Conservation (phyloP, 2,113 vertebrate species). For the Lepisosteus oculatus region DNA sequence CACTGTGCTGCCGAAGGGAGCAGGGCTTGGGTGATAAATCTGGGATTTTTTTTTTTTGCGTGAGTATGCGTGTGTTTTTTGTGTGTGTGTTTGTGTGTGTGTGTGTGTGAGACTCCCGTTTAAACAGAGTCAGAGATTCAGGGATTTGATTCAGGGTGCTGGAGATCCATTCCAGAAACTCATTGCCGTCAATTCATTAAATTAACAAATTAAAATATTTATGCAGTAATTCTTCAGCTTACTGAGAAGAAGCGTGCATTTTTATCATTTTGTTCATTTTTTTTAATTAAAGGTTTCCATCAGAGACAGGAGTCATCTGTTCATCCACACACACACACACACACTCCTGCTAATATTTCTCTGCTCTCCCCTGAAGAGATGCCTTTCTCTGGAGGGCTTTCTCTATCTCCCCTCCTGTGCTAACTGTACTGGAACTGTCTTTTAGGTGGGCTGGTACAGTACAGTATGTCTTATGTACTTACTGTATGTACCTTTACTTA, state of each 20-base stretch:
- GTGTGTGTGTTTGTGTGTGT: slow-evolving; percentile 37
- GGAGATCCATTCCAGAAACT: slow-evolving; percentile 34
- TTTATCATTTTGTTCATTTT: slow-evolving; percentile 31
- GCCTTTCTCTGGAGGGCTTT: too few species aligned
- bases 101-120: slow-evolving; percentile 23
- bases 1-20: slow-evolving; percentile 73
- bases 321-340: slow-evolving; percentile 10
- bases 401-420: too few species aligned
- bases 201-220: slow-evolving; percentile 45
- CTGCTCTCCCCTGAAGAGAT: too few species aligned
- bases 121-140: slow-evolving; percentile 34
- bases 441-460: too few species aligned
- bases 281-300: slow-evolving; percentile 23
- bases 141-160: slow-evolving; percentile 44
- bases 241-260: slow-evolving; percentile 23
- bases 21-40: slow-evolving; percentile 63
- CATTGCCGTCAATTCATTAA: slow-evolving; percentile 44
- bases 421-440: too few species aligned
- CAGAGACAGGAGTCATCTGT: slow-evolving; percentile 21
- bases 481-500: too few species aligned
- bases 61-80: slow-evolving; percentile 56
- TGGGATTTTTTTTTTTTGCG: slow-evolving; percentile 57
- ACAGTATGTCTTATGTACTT: too few species aligned
- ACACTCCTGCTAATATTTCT: too few species aligned
- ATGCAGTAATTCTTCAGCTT: slow-evolving; percentile 42